A percentile compares a stretch with the other conserved stretches of the same genome.
Evolutionary conservation across 2,888 invertebrate genomes (phyloP).

Genomic region (Drosophila siamana): DNA sequence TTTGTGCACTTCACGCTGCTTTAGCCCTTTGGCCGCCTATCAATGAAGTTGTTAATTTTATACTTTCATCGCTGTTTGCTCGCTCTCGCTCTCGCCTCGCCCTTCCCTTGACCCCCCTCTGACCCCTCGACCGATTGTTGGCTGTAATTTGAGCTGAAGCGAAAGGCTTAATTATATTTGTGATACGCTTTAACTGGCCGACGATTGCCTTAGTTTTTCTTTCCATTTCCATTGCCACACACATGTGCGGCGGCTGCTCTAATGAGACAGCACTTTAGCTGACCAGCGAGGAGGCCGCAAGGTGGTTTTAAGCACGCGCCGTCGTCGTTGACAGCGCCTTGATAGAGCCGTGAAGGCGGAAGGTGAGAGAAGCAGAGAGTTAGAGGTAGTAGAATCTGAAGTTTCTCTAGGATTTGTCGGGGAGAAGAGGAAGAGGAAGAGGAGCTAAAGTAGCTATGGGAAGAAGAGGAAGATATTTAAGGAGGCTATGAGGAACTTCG

Average conservation of each 20-base stretch:
- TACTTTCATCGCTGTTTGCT: slow-evolving; percentile 55
- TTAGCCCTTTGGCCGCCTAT: slow-evolving; percentile 66
- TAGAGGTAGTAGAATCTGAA: neutral
- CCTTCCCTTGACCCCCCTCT: neutral
- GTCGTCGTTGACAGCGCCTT: neutral
- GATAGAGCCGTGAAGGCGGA: neutral
- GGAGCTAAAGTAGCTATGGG: neutral
- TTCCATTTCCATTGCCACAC: neutral
- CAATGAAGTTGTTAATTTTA: slow-evolving; percentile 82
- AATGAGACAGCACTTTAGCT: slow-evolving; percentile 12
- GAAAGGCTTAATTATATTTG: slow-evolving; percentile 58
- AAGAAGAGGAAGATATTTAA: too few species aligned
- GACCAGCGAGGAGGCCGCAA: slow-evolving; percentile 1
- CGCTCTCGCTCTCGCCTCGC: neutral
- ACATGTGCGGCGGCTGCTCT: neutral
- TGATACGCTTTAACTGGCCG: slow-evolving; percentile 38
- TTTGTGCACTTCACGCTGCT: slow-evolving; percentile 57
- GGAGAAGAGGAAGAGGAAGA: neutral
- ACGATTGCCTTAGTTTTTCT: slow-evolving; percentile 27
- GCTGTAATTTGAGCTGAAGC: slow-evolving; percentile 43
- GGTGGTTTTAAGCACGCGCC: neutral
- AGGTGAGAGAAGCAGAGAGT: neutral
- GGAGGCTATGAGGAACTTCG: too few species aligned
- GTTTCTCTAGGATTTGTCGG: too few species aligned
- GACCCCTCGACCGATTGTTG: neutral